Evolutionary conservation across 2,888 invertebrate genomes (phyloP).

Genomic region (Stenichneumon culpator): DNA sequence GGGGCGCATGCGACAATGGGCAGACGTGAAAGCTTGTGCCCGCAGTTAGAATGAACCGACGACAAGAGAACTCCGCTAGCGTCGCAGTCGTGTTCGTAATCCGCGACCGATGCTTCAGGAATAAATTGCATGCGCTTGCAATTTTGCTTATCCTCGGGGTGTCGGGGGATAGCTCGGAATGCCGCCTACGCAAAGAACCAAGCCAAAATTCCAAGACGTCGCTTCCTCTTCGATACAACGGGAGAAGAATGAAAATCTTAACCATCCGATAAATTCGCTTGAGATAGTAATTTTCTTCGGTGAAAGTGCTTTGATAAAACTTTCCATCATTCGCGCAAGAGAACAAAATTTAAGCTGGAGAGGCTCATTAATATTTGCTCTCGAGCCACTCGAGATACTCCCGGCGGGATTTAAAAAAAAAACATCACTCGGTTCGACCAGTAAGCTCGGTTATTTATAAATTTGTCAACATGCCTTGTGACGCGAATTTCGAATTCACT

Average conservation of each 20-base stretch:
- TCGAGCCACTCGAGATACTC: constrained; percentile 2
- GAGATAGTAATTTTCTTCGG: not conserved
- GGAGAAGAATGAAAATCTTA: not conserved
- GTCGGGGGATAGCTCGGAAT: not conserved
- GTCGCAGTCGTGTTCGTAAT: constrained; percentile 42
- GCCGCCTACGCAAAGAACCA: not conserved
- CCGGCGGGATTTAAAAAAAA: constrained; percentile 18
- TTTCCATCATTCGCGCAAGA: not conserved
- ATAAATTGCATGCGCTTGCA: constrained; percentile 52
- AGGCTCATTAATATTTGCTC: constrained; percentile 52
- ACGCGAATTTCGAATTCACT: constrained; percentile 41
- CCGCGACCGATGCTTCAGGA: constrained; percentile 42
- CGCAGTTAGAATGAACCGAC: constrained; percentile 57
- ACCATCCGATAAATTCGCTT: not conserved
- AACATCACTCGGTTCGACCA: constrained; percentile 8
- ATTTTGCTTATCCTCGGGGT: constrained; percentile 36
- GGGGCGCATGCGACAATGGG: constrained; percentile 67
- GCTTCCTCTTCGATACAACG: not conserved
- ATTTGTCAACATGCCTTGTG: constrained; percentile 16
- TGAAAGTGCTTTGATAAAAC: not conserved
- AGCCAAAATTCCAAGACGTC: not conserved
- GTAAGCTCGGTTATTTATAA: constrained; percentile 26
- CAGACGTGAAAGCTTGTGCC: constrained; percentile 69
- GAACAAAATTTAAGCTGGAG: not conserved
- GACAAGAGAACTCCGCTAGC: constrained; percentile 27